Conservation (phyloP, 2,888 invertebrate species). For the Calliphora vomitoria region DNA sequence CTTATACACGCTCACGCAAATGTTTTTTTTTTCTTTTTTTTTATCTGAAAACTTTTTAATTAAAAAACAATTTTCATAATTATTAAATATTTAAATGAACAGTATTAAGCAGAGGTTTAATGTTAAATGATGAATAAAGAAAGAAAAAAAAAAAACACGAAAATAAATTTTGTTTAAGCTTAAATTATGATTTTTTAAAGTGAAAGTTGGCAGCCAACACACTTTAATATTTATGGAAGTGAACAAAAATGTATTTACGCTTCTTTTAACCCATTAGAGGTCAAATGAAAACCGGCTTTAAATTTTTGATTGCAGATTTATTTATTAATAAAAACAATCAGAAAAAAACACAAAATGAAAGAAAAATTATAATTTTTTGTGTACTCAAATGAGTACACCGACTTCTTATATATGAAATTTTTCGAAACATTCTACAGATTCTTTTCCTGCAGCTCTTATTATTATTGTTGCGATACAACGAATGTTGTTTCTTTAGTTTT, state of each 20-base stretch:
- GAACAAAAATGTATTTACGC: conserved; percentile 2
- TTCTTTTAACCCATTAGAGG: conserved; percentile 17
- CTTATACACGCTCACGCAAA: neutral
- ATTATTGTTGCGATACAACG: too few species aligned
- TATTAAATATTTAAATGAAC: conserved; percentile 54
- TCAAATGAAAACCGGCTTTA: too few species aligned
- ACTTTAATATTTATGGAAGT: neutral
- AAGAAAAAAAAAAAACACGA: neutral
- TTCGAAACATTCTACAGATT: too few species aligned
- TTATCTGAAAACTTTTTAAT: conserved; percentile 61
- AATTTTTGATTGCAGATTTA: too few species aligned
- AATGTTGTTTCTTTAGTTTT: too few species aligned
- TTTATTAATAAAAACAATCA: too few species aligned
- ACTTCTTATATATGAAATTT: too few species aligned
- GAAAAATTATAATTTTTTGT: too few species aligned
- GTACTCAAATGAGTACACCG: too few species aligned
- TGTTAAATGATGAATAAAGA: neutral
- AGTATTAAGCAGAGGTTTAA: conserved; percentile 1
- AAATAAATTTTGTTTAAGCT: conserved; percentile 40
- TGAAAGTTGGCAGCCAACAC: conserved; percentile 68
- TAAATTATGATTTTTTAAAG: conserved; percentile 63
- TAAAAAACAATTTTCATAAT: conserved; percentile 68
- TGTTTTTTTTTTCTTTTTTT: too few species aligned
- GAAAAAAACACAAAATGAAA: too few species aligned
- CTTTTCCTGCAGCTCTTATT: too few species aligned